Evolutionary conservation across 1,140 invertebrate genomes (phyloP).

Genomic region (Luehdorfia chinensis): DNA sequence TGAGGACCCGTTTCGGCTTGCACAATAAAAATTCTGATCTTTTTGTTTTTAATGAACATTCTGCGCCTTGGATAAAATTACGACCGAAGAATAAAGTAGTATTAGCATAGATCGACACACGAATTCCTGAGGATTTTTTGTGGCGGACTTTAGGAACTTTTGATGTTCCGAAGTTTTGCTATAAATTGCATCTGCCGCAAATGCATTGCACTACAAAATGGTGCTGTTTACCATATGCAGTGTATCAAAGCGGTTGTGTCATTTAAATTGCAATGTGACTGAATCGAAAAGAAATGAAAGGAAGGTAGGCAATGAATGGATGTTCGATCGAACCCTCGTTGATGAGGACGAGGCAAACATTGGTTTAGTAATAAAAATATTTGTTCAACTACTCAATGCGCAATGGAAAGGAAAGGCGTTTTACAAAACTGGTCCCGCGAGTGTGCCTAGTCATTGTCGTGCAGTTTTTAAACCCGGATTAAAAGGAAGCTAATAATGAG

Average conservation of each 20-base stretch:
- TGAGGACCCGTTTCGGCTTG: constrained; percentile 31
- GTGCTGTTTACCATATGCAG: neutral
- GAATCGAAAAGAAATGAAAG: constrained; percentile 43
- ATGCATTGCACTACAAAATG: neutral
- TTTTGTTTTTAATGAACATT: constrained; percentile 29
- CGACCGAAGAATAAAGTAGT: neutral
- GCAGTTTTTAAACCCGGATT: constrained; percentile 70
- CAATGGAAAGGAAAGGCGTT: constrained; percentile 44
- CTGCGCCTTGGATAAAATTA: neutral
- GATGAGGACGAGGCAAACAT: constrained; percentile 60
- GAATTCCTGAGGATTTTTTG: no score
- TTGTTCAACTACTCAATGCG: constrained; percentile 53
- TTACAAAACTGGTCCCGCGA: constrained; percentile 45
- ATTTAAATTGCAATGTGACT: constrained; percentile 45
- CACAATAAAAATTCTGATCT: constrained; percentile 32
- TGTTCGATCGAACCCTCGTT: constrained; percentile 57
- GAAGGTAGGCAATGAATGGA: constrained; percentile 50
- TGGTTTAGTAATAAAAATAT: constrained; percentile 72
- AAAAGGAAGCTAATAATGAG: constrained; percentile 67
- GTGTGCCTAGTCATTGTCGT: constrained; percentile 61
- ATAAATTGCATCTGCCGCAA: neutral
- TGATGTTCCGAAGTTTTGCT: neutral
- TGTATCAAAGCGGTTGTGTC: constrained; percentile 35
- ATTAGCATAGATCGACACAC: neutral
- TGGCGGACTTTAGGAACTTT: neutral